phyloP scores from a whole-genome alignment of 2,113 vertebrate species.

The Chascanopsetta lugubris region DNA sequence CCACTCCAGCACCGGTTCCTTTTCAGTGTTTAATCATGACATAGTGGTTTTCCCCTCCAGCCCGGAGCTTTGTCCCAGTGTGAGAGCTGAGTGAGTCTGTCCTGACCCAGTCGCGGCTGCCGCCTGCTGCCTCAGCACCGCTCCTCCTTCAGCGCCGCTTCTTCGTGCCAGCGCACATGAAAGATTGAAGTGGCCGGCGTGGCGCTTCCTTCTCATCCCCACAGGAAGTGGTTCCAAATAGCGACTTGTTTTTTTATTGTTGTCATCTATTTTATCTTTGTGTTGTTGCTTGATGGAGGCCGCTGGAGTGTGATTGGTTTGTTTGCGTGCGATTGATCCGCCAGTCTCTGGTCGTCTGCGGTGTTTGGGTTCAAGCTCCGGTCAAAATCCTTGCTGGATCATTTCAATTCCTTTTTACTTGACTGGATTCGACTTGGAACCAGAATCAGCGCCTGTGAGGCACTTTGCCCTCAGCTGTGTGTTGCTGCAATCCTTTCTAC shows the following conservation, averaged over 20 bases:
- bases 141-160: neutral
- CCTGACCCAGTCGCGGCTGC: constrained; percentile 29
- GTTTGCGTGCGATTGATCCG: too few species aligned
- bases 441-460: too few species aligned
- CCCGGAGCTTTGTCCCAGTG: constrained; percentile 56
- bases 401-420: too few species aligned
- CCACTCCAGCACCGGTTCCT: constrained; percentile 61
- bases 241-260: neutral
- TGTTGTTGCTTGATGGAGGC: too few species aligned
- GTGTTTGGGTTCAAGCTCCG: neutral
- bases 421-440: too few species aligned
- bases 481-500: too few species aligned
- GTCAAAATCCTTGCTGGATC: neutral
- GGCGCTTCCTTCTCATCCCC: neutral
- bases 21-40: constrained; percentile 64
- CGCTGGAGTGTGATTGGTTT: too few species aligned
- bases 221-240: neutral
- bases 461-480: too few species aligned
- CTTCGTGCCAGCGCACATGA: neutral
- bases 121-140: constrained; percentile 1
- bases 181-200: neutral
- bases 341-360: neutral
- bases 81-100: constrained; percentile 22
- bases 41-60: constrained; percentile 53
- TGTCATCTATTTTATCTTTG: neutral